Percentiles rank a stretch among this genome's conserved stretches.
Conservation (phyloP, 2,888 invertebrate genomes). For the Drosophila rellima region DNA sequence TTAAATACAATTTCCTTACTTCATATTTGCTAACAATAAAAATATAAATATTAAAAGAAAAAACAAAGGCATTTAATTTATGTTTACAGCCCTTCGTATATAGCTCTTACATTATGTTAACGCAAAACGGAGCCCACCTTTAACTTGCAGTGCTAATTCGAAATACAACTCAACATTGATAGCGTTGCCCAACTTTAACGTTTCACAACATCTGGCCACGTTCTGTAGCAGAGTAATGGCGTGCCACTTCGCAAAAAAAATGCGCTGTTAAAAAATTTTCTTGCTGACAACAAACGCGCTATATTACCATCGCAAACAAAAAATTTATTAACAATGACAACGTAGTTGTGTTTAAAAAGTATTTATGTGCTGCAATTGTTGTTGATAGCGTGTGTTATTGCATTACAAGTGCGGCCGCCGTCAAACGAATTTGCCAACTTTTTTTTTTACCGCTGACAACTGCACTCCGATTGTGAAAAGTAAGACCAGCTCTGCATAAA, state of each 20-base stretch:
- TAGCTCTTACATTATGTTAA: not conserved
- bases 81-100: not conserved
- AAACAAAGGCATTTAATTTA: not conserved
- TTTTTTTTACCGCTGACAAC: slow-evolving; percentile 58
- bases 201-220: slow-evolving; percentile 40
- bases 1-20: too few species aligned
- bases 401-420: slow-evolving; percentile 18
- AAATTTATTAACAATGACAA: slow-evolving; percentile 50
- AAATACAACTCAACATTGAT: slow-evolving; percentile 9
- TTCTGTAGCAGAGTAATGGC: slow-evolving; percentile 63
- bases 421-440: slow-evolving; percentile 46
- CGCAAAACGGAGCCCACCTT: not conserved
- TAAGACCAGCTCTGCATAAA: slow-evolving; percentile 59
- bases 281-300: slow-evolving; percentile 54
- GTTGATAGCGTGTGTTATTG: slow-evolving; percentile 12
- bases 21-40: not conserved
- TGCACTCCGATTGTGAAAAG: slow-evolving; percentile 56
- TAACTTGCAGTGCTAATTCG: slow-evolving; percentile 5
- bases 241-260: slow-evolving; percentile 74
- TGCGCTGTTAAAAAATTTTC: slow-evolving; percentile 63
- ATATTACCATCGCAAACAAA: slow-evolving; percentile 25
- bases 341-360: slow-evolving; percentile 28
- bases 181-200: slow-evolving; percentile 15
- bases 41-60: not conserved
- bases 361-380: slow-evolving; percentile 19